Base-by-base conservation (phyloP, 1,140 invertebrate genomes). In the Plutomurus gul region DNA sequence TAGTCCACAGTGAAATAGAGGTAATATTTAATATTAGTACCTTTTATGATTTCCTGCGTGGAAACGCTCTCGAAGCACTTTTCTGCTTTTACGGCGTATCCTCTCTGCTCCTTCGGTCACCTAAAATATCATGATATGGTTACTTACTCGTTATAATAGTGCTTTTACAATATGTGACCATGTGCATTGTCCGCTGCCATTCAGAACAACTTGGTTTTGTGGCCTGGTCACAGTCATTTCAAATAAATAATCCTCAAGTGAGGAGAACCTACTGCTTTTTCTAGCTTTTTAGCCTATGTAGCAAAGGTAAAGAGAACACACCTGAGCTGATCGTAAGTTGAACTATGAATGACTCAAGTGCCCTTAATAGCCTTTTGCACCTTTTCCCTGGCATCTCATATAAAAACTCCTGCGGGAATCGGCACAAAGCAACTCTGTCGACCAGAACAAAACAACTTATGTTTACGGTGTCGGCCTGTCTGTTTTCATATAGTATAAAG, bases 301-400 rank as follows among this genome's bases (percentile, higher is more conserved):
- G 25, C 56, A 65, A 65, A 65, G n/a, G 36, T 25, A 65, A 65
- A 30, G 56, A 65, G 27, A 65, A 65, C 56, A 65, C 56, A 65
- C 56, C 56, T 65, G 56, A 65, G 56, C 56, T 65, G 56, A 33
- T 65, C 36, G 56, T 65, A 65, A 65, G 56, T 65, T 65, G 56
- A 65, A 65, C 30, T 30, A 65, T 65, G 56, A 65, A 65, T 33
- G 56, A 18, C 56, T 65, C 56, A 65, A 65, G 56, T 65, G 56
- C 56, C 56, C 56, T 65, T 65, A 65, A 65, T 65, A 65, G 56
- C 56, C 56, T 65, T 65, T 65, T 65, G 56, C 56, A 65, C 56
- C 56, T 65, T 65, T n/a, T n/a, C n/a, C n/a, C n/a, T 65, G 25
- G 56, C 56, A 65, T 65, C 56, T 65, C 56, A 30, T 30, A 65